phyloP scores from a whole-genome alignment of 2,888 invertebrate genomes.

The Imbricaverruca yamaguchii region DNA sequence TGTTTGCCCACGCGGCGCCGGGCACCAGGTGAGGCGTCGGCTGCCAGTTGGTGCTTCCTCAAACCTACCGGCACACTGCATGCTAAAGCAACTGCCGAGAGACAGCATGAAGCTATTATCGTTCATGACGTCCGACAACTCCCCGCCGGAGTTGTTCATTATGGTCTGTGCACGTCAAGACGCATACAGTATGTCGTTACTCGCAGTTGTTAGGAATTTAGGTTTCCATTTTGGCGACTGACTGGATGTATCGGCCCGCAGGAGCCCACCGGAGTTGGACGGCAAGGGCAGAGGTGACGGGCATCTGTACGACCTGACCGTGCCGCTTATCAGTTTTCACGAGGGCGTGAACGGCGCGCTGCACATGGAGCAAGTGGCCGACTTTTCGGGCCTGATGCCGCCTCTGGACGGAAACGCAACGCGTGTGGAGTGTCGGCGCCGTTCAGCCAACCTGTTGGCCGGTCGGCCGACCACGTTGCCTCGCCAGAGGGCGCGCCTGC shows the following conservation, averaged over 20 bases:
- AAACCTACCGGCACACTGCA: neutral
- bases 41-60: too few relatives aligned
- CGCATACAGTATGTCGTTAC: too few relatives aligned
- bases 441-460: slow-evolving; percentile 31
- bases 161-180: too few relatives aligned
- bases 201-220: too few relatives aligned
- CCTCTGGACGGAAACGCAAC: neutral
- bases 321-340: neutral
- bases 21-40: slow-evolving; percentile 17
- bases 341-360: neutral
- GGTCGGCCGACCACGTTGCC: neutral
- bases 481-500: neutral
- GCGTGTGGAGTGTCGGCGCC: slow-evolving; percentile 27
- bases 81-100: too few relatives aligned
- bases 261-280: slow-evolving; percentile 18
- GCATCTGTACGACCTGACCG: neutral
- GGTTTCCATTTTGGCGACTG: too few relatives aligned
- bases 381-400: neutral
- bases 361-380: neutral
- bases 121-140: too few relatives aligned
- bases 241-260: neutral
- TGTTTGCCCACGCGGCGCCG: slow-evolving; percentile 34
- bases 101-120: too few relatives aligned
- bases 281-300: neutral
- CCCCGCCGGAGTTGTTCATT: too few relatives aligned